Base-by-base conservation (phyloP, 1,140 invertebrate species). In the Rhopalosiphum padi region DNA sequence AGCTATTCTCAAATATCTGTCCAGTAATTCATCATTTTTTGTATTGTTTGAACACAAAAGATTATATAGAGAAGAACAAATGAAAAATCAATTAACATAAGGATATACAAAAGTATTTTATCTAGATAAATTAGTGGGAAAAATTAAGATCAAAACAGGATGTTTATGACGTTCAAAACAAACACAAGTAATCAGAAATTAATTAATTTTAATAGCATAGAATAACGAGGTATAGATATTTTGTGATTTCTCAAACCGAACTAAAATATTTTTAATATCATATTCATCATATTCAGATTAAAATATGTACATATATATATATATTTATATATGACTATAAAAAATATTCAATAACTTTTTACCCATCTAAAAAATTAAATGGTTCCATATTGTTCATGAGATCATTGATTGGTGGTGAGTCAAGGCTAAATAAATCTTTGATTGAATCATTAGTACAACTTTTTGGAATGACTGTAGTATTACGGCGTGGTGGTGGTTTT, bases 1-100 rank as follows among this genome's bases (percentile, higher is more conserved):
- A 94, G 89, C 94, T 93, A 93, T 90, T 85, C 77, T 94, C 89
- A 93, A 94, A 94, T 94, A 94, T 94, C 94, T 93, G 94, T 93
- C 83, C 94, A 93, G 35, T 41, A 91, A 93, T 82, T 94, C 94
- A 94, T 94, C 94, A 94, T 93, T 48, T 94, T 91, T 55, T 82
- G 46, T 82, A 90, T 48, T 55, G 48, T 90, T 90, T 53, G 60
- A 89, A 89, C 93, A 93, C 53, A 68, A 93, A 68, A 18, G 83
- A 82, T 41, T 55, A 30, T 30, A 87, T 88, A n/a, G 15, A 6
- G 11, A 23, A 41, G 53, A 89, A 93, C 41, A 93, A 89, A 89
- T 89, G 25, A 15, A 53, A 37, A 37, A 43, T 89, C 11, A 83
- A 93, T 83, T 55, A 53, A 85, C 11, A 85, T 77, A 37, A 37